Conservation (phyloP, 2,797 vertebrate genomes). For the Eospalax fontanierii region DNA sequence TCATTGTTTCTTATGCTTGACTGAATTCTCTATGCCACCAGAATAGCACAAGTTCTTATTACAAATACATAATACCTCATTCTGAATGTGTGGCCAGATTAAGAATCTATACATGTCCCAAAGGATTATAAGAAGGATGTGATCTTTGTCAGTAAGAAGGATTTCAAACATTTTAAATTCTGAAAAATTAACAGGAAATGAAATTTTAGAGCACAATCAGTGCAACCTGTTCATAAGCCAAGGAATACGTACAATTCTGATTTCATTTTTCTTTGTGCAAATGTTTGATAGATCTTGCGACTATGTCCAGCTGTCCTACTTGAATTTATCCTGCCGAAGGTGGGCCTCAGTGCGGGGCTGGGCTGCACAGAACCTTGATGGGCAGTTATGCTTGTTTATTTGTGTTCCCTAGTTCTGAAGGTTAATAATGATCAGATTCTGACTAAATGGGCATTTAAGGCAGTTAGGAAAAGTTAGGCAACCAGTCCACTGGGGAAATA, state of each 20-base stretch:
- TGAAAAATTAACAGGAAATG: slow-evolving; percentile 57
- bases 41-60: slow-evolving; percentile 17
- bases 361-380: neutral
- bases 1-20: slow-evolving; percentile 1
- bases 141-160: neutral
- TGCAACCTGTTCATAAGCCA: neutral
- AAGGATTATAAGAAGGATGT: neutral
- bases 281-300: neutral
- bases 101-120: neutral
- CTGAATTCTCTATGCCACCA: slow-evolving; percentile 10
- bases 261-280: slow-evolving; percentile 37
- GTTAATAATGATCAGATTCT: slow-evolving; percentile 1
- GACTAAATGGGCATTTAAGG: slow-evolving; percentile 28
- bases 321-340: slow-evolving; percentile 19
- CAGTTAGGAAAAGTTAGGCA: slow-evolving; percentile 53
- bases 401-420: slow-evolving; percentile 15
- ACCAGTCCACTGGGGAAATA: slow-evolving; percentile 15
- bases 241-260: neutral
- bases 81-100: slow-evolving; percentile 25
- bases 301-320: neutral
- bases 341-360: neutral
- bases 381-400: neutral
- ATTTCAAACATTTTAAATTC: slow-evolving; percentile 57
- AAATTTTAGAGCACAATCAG: neutral
- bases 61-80: slow-evolving; percentile 4